Conservation (phyloP, 2,113 vertebrate species). For the Lasiurus borealis region DNA sequence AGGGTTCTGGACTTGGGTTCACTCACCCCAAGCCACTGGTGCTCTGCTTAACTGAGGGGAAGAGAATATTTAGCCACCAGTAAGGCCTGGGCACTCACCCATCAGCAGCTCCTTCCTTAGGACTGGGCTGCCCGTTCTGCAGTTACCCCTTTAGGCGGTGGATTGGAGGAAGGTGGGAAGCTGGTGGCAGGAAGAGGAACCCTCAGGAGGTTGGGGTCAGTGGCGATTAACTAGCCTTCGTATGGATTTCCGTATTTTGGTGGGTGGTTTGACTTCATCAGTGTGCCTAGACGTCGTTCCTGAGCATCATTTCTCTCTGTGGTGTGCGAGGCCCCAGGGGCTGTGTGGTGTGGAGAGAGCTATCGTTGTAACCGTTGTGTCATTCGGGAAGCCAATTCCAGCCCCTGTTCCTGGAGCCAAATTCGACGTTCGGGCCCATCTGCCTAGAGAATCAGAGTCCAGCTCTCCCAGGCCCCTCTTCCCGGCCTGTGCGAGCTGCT, state of each 20-base stretch:
- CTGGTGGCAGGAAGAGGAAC: neutral
- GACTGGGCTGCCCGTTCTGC: neutral
- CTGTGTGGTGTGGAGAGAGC: neutral
- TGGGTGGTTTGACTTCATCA: neutral
- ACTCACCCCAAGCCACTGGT: neutral
- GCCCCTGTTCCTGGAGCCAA: neutral
- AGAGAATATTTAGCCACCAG: constrained; percentile 27
- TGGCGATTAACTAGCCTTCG: neutral
- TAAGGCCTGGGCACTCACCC: neutral
- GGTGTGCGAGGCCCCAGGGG: neutral
- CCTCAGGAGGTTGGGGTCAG: neutral
- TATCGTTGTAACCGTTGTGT: neutral
- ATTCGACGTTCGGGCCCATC: neutral
- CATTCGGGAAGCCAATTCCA: neutral
- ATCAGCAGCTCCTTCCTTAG: neutral
- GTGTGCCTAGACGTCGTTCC: neutral
- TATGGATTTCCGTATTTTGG: neutral
- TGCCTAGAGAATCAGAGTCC: neutral
- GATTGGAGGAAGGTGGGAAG: neutral
- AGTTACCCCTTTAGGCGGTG: neutral
- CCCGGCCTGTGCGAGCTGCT: neutral
- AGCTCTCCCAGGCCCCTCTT: neutral
- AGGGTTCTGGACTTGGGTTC: neutral
- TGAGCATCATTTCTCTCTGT: neutral
- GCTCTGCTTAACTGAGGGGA: neutral